A percentile compares a stretch with the other conserved stretches of the same genome.
Conservation (phyloP, 2,888 invertebrate species). For the Synergus laeviventris region DNA sequence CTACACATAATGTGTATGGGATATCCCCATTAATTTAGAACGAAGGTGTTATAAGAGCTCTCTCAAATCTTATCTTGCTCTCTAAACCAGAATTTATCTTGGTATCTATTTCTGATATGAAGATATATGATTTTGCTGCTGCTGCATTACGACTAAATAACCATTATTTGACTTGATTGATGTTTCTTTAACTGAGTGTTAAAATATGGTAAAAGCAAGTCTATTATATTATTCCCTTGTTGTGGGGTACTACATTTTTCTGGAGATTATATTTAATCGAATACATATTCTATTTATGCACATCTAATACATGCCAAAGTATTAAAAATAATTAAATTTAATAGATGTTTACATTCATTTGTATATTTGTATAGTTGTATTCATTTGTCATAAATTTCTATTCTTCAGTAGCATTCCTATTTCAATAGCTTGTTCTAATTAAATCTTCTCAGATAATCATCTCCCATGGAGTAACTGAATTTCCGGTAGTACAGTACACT, state of each 20-base stretch:
- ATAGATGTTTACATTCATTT: too few relatives aligned
- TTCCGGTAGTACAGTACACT: too few relatives aligned
- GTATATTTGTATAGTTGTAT: too few relatives aligned
- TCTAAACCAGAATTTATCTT: not conserved
- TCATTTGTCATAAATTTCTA: too few relatives aligned
- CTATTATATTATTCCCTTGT: not conserved
- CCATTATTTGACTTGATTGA: not conserved
- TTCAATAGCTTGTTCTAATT: too few relatives aligned
- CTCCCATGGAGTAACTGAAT: too few relatives aligned
- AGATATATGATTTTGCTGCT: not conserved
- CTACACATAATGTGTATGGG: not conserved
- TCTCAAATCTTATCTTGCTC: not conserved
- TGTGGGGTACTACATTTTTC: not conserved
- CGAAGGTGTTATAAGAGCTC: not conserved
- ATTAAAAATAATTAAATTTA: too few relatives aligned
- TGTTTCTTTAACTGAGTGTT: not conserved
- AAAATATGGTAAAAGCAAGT: not conserved
- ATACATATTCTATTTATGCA: too few relatives aligned
- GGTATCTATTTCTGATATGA: not conserved
- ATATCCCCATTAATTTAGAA: not conserved
- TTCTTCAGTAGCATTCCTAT: too few relatives aligned
- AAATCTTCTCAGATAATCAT: too few relatives aligned
- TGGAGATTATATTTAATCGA: not conserved
- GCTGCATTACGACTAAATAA: not conserved
- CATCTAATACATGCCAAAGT: too few relatives aligned